A percentile compares a stretch with the other conserved stretches of the same genome.
phyloP scores from a whole-genome alignment of 2,888 invertebrate genomes.

The Drosophila anomelani region DNA sequence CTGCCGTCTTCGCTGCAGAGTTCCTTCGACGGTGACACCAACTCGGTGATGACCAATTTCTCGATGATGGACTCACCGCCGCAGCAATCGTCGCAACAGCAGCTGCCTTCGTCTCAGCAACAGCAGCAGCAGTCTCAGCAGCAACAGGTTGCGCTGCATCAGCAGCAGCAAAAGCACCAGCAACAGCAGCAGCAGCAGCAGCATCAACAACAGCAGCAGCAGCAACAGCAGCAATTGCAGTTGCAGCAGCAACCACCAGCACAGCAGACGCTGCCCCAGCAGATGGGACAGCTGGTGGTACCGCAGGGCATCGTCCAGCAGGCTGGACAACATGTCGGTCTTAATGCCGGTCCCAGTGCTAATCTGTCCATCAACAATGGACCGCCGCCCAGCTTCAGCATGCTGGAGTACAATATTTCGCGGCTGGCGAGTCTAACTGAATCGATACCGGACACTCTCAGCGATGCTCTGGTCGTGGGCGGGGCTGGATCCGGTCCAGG shows the following conservation, averaged over 20 bases:
- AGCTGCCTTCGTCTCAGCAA: constrained; percentile 44
- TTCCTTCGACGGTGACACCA: constrained; percentile 90
- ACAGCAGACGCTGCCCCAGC: constrained; percentile 46
- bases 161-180: constrained; percentile 38
- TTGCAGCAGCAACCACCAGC: constrained; percentile 46
- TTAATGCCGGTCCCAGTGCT: constrained; percentile 50
- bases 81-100: constrained; percentile 63
- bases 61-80: constrained; percentile 83
- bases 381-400: constrained; percentile 87
- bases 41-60: constrained; percentile 86
- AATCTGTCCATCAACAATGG: constrained; percentile 69
- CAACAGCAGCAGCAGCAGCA: constrained; percentile 28
- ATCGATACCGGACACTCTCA: constrained; percentile 85
- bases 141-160: constrained; percentile 27
- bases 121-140: constrained; percentile 59
- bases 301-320: constrained; percentile 63
- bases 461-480: constrained; percentile 75
- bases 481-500: constrained; percentile 25
- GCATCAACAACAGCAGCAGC: constrained; percentile 39
- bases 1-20: constrained; percentile 89
- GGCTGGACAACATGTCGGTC: constrained; percentile 59
- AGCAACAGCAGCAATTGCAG: constrained; percentile 39
- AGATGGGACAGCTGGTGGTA: constrained; percentile 58
- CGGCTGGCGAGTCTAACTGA: constrained; percentile 93
- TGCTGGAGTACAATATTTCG: constrained; percentile 94